These are phyloP conservation scores for Pristionchus exspectatus DNA, from an alignment of 2,888 invertebrate genomes.

Conservation along the genomic window DNA sequence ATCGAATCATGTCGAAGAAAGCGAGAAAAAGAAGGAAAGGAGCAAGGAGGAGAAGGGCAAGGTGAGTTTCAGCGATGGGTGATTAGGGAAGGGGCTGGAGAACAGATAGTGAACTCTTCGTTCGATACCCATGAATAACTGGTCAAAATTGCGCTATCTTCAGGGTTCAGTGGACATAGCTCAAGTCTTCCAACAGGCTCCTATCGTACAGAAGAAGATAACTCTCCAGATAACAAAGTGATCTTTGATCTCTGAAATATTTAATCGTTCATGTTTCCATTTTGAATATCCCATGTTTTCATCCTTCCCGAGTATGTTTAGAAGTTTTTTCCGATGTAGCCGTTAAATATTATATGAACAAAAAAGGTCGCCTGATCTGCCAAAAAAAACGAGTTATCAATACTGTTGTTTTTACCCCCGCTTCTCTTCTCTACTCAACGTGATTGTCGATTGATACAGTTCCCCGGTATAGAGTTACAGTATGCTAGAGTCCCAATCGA, in stretches of 20 bases:
- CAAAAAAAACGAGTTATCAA: constrained; percentile 34
- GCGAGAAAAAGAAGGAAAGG: constrained; percentile 20
- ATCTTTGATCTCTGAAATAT: constrained; percentile 36
- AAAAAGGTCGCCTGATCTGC: constrained; percentile 20
- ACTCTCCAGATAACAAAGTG: constrained; percentile 41
- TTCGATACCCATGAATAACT: background rate
- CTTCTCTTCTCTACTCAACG: background rate
- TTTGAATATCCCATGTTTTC: background rate
- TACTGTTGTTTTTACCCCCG: background rate
- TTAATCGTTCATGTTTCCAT: constrained; percentile 2
- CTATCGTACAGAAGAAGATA: constrained; percentile 49
- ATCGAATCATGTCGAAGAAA: background rate
- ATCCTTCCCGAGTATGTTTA: background rate
- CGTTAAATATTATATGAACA: background rate
- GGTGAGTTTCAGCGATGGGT: background rate
- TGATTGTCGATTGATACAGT: background rate
- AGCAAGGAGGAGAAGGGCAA: background rate
- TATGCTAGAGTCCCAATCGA: constrained; percentile 25
- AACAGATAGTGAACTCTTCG: background rate
- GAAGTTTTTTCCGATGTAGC: background rate
- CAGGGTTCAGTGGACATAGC: constrained; percentile 15
- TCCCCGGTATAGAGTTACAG: constrained; percentile 20
- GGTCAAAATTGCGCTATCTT: background rate
- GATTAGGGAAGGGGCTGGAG: too few relatives aligned
- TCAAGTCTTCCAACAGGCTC: constrained; percentile 46